phyloP scores from a whole-genome alignment of 2,888 invertebrate genomes.

The Iselma pallidipennis region DNA sequence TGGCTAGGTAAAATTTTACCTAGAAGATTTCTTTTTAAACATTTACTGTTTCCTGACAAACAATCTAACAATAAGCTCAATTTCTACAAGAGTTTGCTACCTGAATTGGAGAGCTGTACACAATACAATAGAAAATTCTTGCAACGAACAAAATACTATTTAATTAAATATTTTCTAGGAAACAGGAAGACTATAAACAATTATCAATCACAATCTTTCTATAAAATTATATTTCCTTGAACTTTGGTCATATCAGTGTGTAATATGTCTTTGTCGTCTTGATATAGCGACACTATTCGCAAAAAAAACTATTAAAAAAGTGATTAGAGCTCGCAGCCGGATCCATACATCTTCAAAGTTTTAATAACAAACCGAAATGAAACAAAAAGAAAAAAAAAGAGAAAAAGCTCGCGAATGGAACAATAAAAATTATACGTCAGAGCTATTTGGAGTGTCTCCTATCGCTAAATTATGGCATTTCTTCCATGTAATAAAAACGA shows the following conservation, averaged over 20 bases:
- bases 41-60: too few species aligned
- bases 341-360: constrained; percentile 40
- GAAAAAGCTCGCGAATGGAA: neutral
- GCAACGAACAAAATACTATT: too few species aligned
- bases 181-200: neutral
- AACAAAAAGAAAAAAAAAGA: constrained; percentile 29
- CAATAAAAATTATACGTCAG: constrained; percentile 43
- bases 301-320: constrained; percentile 33
- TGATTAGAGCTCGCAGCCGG: constrained; percentile 36
- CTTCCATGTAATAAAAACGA: constrained; percentile 37
- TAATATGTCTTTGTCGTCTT: neutral
- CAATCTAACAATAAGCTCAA: too few species aligned
- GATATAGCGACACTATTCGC: constrained; percentile 4
- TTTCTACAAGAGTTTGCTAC: too few species aligned
- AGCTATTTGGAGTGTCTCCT: constrained; percentile 40
- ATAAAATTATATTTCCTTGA: neutral
- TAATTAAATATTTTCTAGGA: too few species aligned
- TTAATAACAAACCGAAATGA: constrained; percentile 42
- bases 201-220: neutral
- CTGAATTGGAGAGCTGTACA: too few species aligned
- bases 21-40: too few species aligned
- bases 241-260: neutral
- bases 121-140: too few species aligned
- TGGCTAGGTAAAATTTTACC: too few species aligned
- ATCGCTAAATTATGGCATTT: constrained; percentile 41